Evolutionary conservation across 2,888 invertebrate genomes (phyloP), one percentile per base, ranked within the genome.

Genomic region (Sceliomorpha sp.): DNA sequence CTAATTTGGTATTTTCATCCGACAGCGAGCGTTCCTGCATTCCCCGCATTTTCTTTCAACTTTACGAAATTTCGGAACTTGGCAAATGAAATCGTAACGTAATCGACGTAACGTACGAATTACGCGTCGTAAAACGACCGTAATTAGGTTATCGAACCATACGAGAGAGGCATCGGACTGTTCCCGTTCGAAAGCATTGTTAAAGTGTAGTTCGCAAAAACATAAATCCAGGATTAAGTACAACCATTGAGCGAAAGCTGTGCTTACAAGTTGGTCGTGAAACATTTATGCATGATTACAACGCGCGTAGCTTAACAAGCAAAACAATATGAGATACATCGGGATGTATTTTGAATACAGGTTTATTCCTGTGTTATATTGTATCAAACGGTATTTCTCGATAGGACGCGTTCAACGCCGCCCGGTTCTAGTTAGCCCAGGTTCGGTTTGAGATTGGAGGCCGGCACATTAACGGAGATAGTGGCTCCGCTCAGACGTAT

Each of bases 401-500:
- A 66, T 45, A 64, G 60, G 45, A 44, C 68, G 67, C n/a, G n/a
- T n/a, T 69, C 67, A 67, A 56, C 59, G 55, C 9, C 27, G 32
- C 36, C 51, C 14, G 58, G 47, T 66, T 64, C 74, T 71, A 77
- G 80, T 78, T 77, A 76, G 74, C 68, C 56, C 27, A 42, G 64
- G 70, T 70, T 72, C 50, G 73, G 72, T 75, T 74, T 58, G 72
- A 78, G 78, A 76, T 77, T 77, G 67, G 75, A 79, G 84, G 84
- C 83, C 81, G 64, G 82, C 79, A 82, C 83, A 86, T 86, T 86
- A 85, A 85, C 81, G 78, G 77, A 84, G 86, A 84, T 86, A 87
- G 84, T 80, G 80, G 77, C 80, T 84, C 82, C 82, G 83, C 80
- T 87, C 85, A 81, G 85, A 87, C 85, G 85, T 86, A 84, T 87